These are phyloP conservation scores for Chrysomela aeneicollis DNA, from an alignment of 2,888 invertebrate genomes.

Conservation along the genomic window DNA sequence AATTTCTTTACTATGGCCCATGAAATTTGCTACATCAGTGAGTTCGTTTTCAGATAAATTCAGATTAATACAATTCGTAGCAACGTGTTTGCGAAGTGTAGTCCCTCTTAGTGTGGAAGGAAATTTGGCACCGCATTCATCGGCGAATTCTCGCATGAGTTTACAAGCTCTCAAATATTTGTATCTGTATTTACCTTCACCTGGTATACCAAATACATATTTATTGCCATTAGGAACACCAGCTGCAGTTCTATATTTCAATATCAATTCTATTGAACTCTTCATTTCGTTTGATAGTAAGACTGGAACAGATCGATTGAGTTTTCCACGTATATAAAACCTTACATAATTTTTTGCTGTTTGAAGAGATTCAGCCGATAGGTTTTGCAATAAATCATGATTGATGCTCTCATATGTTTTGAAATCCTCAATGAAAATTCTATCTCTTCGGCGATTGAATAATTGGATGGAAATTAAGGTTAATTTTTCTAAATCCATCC, in stretches of 20 bases:
- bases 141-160: conserved; percentile 38
- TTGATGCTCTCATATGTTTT: conserved; percentile 15
- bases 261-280: conserved; percentile 8
- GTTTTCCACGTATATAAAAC: conserved; percentile 24
- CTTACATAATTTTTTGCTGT: conserved; percentile 23
- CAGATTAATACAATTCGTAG: conserved; percentile 41
- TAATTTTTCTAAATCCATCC: conserved; percentile 16
- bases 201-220: conserved; percentile 24
- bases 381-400: conserved; percentile 9
- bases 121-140: conserved; percentile 39
- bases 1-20: conserved; percentile 45
- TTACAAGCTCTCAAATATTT: conserved; percentile 41
- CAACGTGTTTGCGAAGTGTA: conserved; percentile 42
- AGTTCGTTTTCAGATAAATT: conserved; percentile 43
- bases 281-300: conserved; percentile 13
- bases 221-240: conserved; percentile 20
- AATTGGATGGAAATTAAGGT: conserved; percentile 24
- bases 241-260: conserved; percentile 18
- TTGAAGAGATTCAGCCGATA: background rate
- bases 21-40: conserved; percentile 40
- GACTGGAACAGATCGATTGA: conserved; percentile 23
- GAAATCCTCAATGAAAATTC: conserved; percentile 12
- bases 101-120: conserved; percentile 40
- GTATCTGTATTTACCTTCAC: background rate
- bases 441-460: conserved; percentile 28